These are phyloP conservation scores for Drosophila atripex DNA, from an alignment of 2,888 invertebrate species.

Conservation along the genomic window DNA sequence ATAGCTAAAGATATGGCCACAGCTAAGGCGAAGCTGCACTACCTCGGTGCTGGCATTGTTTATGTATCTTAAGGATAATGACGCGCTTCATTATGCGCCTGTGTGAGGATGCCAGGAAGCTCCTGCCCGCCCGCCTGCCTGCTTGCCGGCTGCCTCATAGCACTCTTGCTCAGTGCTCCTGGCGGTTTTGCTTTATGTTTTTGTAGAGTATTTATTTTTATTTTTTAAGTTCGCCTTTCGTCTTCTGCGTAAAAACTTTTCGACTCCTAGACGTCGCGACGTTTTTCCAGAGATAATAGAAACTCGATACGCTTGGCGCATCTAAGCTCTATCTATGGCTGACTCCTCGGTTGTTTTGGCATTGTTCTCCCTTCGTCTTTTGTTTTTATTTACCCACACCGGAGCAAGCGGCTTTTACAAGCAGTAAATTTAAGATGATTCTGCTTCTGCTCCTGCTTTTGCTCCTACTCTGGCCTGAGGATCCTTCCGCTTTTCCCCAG, in stretches of 20 bases:
- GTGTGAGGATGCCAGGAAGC: constrained; percentile 46
- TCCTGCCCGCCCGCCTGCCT: constrained; percentile 14
- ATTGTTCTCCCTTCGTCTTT: constrained; percentile 63
- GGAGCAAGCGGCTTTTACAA: constrained; percentile 61
- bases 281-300: constrained; percentile 74
- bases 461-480: neutral
- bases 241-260: constrained; percentile 71
- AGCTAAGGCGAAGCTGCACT: constrained; percentile 15
- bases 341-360: constrained; percentile 70
- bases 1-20: constrained; percentile 38
- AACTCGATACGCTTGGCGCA: constrained; percentile 78
- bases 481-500: neutral
- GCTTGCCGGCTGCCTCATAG: constrained; percentile 54
- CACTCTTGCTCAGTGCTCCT: constrained; percentile 38
- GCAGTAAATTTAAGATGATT: constrained; percentile 76
- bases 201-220: constrained; percentile 42
- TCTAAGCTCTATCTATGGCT: constrained; percentile 76
- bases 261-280: constrained; percentile 80
- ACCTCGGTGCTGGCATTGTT: constrained; percentile 64
- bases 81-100: constrained; percentile 78
- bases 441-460: constrained; percentile 17
- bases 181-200: constrained; percentile 43
- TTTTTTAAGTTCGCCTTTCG: constrained; percentile 55
- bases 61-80: constrained; percentile 77
- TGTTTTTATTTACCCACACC: constrained; percentile 77